Evolutionary conservation across 1,140 invertebrate species (phyloP).

Genomic region (Drosophila erecta): DNA sequence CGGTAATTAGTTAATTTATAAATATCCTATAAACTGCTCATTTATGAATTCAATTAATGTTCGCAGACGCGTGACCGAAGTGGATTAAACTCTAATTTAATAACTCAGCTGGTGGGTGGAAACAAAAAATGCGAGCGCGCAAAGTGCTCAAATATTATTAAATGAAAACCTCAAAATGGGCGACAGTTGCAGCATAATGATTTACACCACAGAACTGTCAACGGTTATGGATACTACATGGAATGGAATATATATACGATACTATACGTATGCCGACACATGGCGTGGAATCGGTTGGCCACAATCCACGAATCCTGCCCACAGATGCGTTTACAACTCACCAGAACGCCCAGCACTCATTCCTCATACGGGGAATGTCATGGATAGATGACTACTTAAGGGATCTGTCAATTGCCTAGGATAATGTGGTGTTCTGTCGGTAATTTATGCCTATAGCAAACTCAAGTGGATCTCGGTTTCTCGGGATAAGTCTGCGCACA

Average conservation of each 20-base stretch:
- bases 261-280: conserved; percentile 65
- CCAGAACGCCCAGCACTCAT: conserved; percentile 38
- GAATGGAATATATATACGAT: not conserved
- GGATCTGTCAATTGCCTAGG: conserved; percentile 70
- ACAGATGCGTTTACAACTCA: conserved; percentile 67
- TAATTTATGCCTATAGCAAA: conserved; percentile 58
- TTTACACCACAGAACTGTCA: conserved; percentile 66
- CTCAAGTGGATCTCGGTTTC: conserved; percentile 60
- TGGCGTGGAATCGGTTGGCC: conserved; percentile 40
- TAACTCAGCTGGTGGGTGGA: conserved; percentile 40
- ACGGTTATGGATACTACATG: conserved; percentile 10
- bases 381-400: conserved; percentile 54
- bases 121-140: conserved; percentile 13
- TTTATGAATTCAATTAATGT: conserved; percentile 80
- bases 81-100: conserved; percentile 79
- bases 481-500: conserved; percentile 56
- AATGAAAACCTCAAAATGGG: conserved; percentile 38
- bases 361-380: conserved; percentile 46
- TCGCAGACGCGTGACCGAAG: conserved; percentile 61
- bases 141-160: conserved; percentile 37
- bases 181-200: conserved; percentile 35
- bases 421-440: conserved; percentile 49
- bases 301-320: conserved; percentile 29
- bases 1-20: conserved; percentile 78
- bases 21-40: conserved; percentile 79